Percentiles rank a stretch among this genome's conserved stretches.
These are phyloP conservation scores for Anneissia japonica DNA, from an alignment of 35 echinoderm and acorn worm genomes.

Conservation along the genomic window DNA sequence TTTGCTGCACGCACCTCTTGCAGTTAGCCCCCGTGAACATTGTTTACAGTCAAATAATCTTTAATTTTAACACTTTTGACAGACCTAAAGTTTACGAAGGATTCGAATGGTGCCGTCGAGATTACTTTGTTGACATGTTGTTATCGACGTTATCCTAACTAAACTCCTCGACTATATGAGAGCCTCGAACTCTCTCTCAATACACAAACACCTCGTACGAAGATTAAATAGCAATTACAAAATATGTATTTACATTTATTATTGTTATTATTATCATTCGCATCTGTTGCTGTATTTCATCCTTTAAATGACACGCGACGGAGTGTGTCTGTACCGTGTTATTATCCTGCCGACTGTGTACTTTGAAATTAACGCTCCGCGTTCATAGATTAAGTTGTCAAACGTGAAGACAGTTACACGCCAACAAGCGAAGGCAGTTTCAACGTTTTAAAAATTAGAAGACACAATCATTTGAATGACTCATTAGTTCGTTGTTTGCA, in stretches of 20 bases:
- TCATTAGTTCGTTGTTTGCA: background rate
- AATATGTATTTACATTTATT: background rate
- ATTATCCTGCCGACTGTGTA: background rate
- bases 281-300: background rate
- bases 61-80: background rate
- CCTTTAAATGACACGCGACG: background rate
- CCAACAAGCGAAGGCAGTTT: background rate
- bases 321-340: background rate
- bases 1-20: background rate
- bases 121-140: background rate
- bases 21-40: background rate
- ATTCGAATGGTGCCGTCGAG: background rate
- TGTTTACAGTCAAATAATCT: background rate
- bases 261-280: background rate
- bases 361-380: background rate
- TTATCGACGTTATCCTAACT: background rate
- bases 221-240: background rate
- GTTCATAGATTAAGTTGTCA: background rate
- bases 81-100: background rate
- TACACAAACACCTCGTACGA: background rate
- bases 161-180: background rate
- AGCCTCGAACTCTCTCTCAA: background rate
- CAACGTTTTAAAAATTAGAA: background rate
- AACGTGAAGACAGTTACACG: background rate
- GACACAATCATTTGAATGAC: background rate